Percentiles rank a stretch among this genome's conserved stretches.
Conservation (phyloP, 1,140 invertebrate genomes). For the Procambarus clarkii region DNA sequence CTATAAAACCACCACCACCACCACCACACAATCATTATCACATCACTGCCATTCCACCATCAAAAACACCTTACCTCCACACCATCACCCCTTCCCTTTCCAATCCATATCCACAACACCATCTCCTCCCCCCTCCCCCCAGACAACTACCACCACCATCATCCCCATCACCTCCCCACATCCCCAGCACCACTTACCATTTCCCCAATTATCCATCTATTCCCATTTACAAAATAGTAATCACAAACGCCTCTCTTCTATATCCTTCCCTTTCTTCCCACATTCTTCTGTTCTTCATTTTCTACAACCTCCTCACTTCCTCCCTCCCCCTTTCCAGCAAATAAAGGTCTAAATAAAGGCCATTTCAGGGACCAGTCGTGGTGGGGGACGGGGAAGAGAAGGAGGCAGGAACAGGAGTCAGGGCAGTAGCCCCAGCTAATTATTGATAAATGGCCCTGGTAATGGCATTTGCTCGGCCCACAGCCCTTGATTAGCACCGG, state of each 20-base stretch:
- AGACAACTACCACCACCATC: too few relatives aligned
- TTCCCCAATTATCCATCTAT: too few relatives aligned
- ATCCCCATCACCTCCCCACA: too few relatives aligned
- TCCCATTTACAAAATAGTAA: too few relatives aligned
- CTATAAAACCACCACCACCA: too few relatives aligned
- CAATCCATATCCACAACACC: too few relatives aligned
- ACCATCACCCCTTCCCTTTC: too few relatives aligned
- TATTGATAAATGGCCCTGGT: constrained; percentile 56
- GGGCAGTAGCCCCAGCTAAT: constrained; percentile 30
- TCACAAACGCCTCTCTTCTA: not conserved
- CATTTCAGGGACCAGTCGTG: not conserved
- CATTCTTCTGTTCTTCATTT: not conserved
- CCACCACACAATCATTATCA: too few relatives aligned
- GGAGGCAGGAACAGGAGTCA: not conserved
- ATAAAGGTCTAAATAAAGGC: not conserved
- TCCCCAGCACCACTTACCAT: too few relatives aligned
- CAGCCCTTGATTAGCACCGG: constrained; percentile 52
- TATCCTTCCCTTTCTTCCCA: not conserved
- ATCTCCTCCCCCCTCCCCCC: not conserved
- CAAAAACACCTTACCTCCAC: too few relatives aligned
- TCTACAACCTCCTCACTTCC: not conserved
- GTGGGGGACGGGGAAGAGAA: not conserved
- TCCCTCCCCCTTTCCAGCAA: not conserved
- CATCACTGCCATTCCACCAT: too few relatives aligned
- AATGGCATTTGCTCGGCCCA: constrained; percentile 62